phyloP scores from a whole-genome alignment of 2,888 invertebrate genomes.

The Athrips mouffetella region DNA sequence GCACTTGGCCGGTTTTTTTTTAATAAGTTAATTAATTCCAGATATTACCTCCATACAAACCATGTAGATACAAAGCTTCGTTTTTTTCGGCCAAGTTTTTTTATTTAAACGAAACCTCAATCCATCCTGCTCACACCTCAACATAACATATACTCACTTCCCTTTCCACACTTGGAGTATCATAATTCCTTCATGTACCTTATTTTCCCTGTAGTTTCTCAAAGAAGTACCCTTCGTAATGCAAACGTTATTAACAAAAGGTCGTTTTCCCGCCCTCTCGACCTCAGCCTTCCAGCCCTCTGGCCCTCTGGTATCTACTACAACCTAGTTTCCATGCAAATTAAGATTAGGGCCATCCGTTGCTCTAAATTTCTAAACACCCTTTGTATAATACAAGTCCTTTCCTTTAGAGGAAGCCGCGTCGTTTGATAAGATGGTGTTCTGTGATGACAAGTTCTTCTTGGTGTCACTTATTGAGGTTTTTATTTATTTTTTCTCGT shows the following conservation, averaged over 20 bases:
- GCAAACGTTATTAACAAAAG: neutral
- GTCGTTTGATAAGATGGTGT: too few relatives aligned
- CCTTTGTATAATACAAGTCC: constrained; percentile 17
- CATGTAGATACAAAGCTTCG: too few relatives aligned
- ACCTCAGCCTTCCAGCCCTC: neutral
- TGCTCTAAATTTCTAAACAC: constrained; percentile 15
- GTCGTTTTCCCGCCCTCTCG: neutral
- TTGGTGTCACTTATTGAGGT: too few relatives aligned
- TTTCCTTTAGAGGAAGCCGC: too few relatives aligned
- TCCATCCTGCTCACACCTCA: too few relatives aligned
- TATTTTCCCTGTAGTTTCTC: neutral
- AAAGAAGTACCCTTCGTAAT: neutral
- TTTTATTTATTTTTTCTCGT: too few relatives aligned
- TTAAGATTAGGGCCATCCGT: constrained; percentile 16
- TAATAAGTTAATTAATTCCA: too few relatives aligned
- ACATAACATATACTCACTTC: neutral
- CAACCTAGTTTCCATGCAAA: constrained; percentile 15
- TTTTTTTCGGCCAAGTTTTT: too few relatives aligned
- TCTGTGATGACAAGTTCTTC: too few relatives aligned
- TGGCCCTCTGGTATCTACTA: neutral
- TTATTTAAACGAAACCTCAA: too few relatives aligned
- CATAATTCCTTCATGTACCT: neutral
- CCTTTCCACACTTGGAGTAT: neutral
- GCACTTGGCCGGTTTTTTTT: too few relatives aligned
- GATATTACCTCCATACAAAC: too few relatives aligned